Base-by-base conservation (phyloP, 2,888 invertebrate genomes). In the Kuschelorhynchus macadamiae region DNA sequence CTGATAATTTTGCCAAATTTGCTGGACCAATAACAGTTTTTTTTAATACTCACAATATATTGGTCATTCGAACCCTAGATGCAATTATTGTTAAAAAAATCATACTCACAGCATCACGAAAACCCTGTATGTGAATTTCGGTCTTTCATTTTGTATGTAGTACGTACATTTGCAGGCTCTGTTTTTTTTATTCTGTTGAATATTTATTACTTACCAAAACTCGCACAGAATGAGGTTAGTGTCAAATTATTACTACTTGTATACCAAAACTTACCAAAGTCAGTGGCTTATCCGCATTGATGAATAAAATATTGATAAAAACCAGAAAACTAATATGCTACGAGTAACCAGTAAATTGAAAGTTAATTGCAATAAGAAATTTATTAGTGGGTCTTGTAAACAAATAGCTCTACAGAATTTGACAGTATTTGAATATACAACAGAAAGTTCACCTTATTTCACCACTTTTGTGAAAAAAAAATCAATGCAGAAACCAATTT, bases 11-110 rank as follows among this genome's bases (percentile, higher is more conserved):
- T 55, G 52, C 33, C 46, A 36, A 57, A 59, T 3, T 62, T 67
- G 57, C 67, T 59, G 61, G 62, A 67, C 46, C 56, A 53, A 63
- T 36, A 14, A 67, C 12, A 14, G 46, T 42, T 52, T 55, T 50
- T 25, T 36, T 63, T 66, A 63, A 70, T 78, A 78, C 78, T 77
- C 77, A 78, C 78, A 75, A 73, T 73, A 64, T 59, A 56, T 67
- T 56, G 63, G 57, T 62, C 56, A 42, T 25, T 53, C n/a, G 21
- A 30, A 47, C 25, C 30, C 62, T 63, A 61, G 25, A 61, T 49
- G 47, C 53, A 50, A 17, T 61, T 36, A 12, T 52, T 17, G 8
- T 33, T 16, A 60, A 21, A 52, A 42, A 67, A 61, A 47, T 71
- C 41, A 67, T 67, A 72, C 66, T 67, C 71, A 71, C 72, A 68